Evolutionary conservation across 53 echinoderm and acorn worm species (phyloP), one percentile per base, ranked within the genome.

Genomic region (Mesocentrotus franciscanus): DNA sequence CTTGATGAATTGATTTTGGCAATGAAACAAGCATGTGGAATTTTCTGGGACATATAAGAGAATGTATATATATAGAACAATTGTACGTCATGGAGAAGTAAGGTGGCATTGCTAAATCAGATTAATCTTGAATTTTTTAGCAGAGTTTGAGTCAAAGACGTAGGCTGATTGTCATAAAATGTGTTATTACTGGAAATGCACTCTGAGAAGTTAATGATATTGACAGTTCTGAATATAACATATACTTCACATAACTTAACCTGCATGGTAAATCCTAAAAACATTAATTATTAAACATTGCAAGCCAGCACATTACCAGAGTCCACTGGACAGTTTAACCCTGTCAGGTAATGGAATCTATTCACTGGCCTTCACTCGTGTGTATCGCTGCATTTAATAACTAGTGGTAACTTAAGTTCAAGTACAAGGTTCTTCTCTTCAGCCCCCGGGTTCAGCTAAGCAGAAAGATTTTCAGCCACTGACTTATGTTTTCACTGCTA

Each of bases 321-420:
- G 55, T 42, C 55, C 55, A 42, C 87, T 27, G n/a, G 20, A 49
- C 84, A 84, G 20, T 84, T 58, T 87, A 87, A 16, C 14, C 58
- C 57, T 42, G 84, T 57, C n/a, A 57, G n/a, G 56, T 57, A 57
- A 56, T 57, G 87, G 56, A 85, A 85, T 85, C 26, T 85, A 27
- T 9, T n/a, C 56, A n/a, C 56, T 85, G 87, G 87, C 87, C 87
- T 87, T 87, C 56, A 58, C 56, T 87, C 22, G 64, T 87, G 87
- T 58, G 58, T 57, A 87, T 57, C 87, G 15, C 58, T 87, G 87
- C 87, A n/a, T 36, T 84, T 26, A 58, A n/a, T 57, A 56, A 56
- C 16, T 18, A 1, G 39, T 87, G 87, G n/a, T 58, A 87, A 87
- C 14, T 87, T 24, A 87, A 87, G 87, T 87, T 87, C 87, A 87